phyloP scores from a whole-genome alignment of 2,113 vertebrate species.

The Macroglossus sobrinus region DNA sequence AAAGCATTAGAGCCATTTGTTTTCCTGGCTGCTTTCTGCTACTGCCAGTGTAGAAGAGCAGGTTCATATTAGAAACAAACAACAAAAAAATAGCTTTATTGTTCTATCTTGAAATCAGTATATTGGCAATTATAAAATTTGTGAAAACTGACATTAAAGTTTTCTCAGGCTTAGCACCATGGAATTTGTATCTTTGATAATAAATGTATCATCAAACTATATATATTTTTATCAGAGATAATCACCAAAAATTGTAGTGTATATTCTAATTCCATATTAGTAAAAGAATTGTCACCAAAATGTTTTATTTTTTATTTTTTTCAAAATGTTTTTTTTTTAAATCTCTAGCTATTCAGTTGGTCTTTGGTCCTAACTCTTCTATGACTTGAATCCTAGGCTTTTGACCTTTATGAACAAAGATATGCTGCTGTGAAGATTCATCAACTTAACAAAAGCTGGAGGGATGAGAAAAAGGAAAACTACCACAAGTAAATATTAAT shows the following conservation, averaged over 20 bases:
- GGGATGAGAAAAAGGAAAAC: conserved; percentile 99
- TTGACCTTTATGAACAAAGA: conserved; percentile 99
- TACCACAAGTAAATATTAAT: conserved; percentile 95
- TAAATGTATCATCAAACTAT: not conserved
- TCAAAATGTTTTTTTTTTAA: not conserved
- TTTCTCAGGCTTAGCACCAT: not conserved
- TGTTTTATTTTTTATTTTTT: too few relatives aligned
- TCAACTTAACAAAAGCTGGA: conserved; percentile 99
- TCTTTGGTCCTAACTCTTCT: conserved; percentile 52
- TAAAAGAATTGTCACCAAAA: not conserved
- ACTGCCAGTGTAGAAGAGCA: not conserved
- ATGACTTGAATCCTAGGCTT: conserved; percentile 87
- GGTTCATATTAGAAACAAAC: conserved; percentile 8
- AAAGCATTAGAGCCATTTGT: not conserved
- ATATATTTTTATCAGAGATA: not conserved
- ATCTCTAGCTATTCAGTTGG: not conserved
- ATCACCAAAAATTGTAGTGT: not conserved
- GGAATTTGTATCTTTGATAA: conserved; percentile 5
- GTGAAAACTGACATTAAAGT: not conserved
- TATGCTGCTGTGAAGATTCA: conserved; percentile 99
- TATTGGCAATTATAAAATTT: conserved; percentile 25
- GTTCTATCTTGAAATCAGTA: conserved; percentile 1
- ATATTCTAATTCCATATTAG: not conserved
- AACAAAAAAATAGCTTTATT: not conserved
- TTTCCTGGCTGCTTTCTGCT: not conserved